Evolutionary conservation across 2,888 invertebrate species (phyloP).

Genomic region (Netelia virgata): DNA sequence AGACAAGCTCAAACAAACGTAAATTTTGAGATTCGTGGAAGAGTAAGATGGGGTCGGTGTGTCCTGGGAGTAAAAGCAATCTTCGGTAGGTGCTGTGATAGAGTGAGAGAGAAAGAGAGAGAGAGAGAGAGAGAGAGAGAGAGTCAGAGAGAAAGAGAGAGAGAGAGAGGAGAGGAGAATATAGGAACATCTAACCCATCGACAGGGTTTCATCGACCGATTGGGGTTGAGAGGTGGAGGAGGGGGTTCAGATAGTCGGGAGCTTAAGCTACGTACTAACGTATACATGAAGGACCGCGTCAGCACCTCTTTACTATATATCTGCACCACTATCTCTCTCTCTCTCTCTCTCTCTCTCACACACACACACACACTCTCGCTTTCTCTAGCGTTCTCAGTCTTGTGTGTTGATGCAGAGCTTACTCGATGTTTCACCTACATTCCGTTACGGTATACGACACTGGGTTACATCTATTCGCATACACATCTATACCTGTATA

Average conservation of each 20-base stretch:
- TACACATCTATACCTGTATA: background rate
- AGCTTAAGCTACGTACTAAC: conserved; percentile 78
- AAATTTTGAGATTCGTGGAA: conserved; percentile 6
- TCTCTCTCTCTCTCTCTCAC: conserved; percentile 24
- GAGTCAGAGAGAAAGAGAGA: conserved; percentile 12
- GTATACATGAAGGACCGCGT: conserved; percentile 76
- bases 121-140: conserved; percentile 7
- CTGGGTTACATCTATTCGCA: conserved; percentile 4
- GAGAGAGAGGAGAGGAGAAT: conserved; percentile 2
- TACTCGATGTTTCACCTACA: conserved; percentile 78
- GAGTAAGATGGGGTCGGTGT: background rate
- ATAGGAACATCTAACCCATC: conserved; percentile 76
- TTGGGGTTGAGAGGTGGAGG: conserved; percentile 74
- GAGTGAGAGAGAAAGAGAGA: background rate
- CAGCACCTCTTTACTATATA: conserved; percentile 78
- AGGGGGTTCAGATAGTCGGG: conserved; percentile 62
- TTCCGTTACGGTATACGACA: conserved; percentile 69
- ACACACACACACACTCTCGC: conserved; percentile 7
- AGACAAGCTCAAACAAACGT: background rate
- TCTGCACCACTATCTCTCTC: conserved; percentile 71
- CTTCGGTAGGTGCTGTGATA: background rate
- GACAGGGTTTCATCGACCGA: conserved; percentile 83
- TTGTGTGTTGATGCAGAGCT: conserved; percentile 68
- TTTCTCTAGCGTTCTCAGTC: conserved; percentile 24
- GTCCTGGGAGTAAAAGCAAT: background rate